Percentiles rank a stretch among this genome's conserved stretches.
phyloP scores from a whole-genome alignment of 2,888 invertebrate genomes.

The Agapetus fuscipes region DNA sequence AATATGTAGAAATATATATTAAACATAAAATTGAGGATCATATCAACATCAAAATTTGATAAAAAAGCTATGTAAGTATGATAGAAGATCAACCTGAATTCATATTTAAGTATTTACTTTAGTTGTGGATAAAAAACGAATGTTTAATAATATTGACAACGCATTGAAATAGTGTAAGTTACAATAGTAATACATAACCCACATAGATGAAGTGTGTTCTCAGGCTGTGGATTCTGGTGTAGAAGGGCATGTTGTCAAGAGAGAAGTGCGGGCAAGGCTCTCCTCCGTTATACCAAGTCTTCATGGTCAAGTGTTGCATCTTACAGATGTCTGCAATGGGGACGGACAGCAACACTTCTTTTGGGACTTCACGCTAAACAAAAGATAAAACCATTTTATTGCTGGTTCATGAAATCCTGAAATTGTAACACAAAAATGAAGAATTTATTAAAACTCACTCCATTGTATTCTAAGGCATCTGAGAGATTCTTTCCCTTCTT shows the following conservation, averaged over 20 bases:
- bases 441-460: constrained; percentile 37
- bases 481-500: constrained; percentile 50
- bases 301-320: constrained; percentile 46
- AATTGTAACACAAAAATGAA: constrained; percentile 1
- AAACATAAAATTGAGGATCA: too few relatives aligned
- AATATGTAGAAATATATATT: too few relatives aligned
- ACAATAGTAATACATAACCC: constrained; percentile 30
- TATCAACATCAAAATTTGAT: too few relatives aligned
- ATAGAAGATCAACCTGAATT: too few relatives aligned
- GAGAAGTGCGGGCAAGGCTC: constrained; percentile 44
- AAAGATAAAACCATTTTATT: constrained; percentile 5
- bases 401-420: neutral
- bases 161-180: constrained; percentile 2
- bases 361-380: constrained; percentile 55
- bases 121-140: neutral
- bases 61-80: too few relatives aligned
- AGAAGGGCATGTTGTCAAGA: constrained; percentile 57
- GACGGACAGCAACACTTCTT: constrained; percentile 60
- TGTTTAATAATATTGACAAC: neutral
- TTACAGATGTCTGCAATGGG: constrained; percentile 57
- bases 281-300: constrained; percentile 32
- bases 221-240: constrained; percentile 68
- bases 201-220: constrained; percentile 80
- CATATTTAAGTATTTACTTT: too few relatives aligned
- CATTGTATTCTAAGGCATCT: constrained; percentile 65